Percentiles rank a stretch among this genome's conserved stretches.
Evolutionary conservation across 2,888 invertebrate species (phyloP).

Genomic region (Pimpla rufipes): DNA sequence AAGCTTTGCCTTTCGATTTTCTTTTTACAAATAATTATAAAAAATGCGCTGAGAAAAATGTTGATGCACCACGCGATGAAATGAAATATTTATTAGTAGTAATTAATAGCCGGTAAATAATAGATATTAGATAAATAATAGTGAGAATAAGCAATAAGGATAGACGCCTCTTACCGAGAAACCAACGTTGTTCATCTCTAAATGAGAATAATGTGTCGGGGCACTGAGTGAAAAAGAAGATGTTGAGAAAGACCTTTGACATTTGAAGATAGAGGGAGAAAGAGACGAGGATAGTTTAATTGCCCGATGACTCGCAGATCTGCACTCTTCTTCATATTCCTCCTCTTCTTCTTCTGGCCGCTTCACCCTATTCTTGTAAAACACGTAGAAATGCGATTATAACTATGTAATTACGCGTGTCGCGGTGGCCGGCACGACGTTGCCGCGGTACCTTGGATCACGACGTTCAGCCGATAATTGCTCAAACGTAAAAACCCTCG

Average conservation of each 20-base stretch:
- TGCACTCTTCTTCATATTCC: conserved; percentile 40
- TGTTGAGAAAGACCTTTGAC: conserved; percentile 23
- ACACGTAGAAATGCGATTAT: conserved; percentile 44
- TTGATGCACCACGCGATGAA: no score
- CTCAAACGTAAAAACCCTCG: conserved; percentile 21
- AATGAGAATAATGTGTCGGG: conserved; percentile 11
- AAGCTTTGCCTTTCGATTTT: no score
- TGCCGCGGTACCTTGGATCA: conserved; percentile 8
- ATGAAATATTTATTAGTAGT: no score
- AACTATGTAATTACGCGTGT: conserved; percentile 45
- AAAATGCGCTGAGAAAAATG: no score
- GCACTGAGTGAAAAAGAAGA: conserved; percentile 1
- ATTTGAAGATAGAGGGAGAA: conserved; percentile 20
- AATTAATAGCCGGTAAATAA: background rate
- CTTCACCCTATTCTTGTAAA: conserved; percentile 28
- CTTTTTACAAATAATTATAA: no score
- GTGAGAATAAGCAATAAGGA: background rate
- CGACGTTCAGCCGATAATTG: conserved; percentile 19
- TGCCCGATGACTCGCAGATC: conserved; percentile 41
- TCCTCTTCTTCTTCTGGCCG: conserved; percentile 27
- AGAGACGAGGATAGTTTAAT: conserved; percentile 33
- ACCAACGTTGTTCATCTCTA: background rate
- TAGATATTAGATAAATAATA: background rate
- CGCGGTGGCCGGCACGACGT: conserved; percentile 17
- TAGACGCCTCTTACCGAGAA: background rate